Percentiles rank a stretch among this genome's conserved stretches.
Conservation (phyloP, 2,113 vertebrate genomes). For the Ploceus nigricollis region DNA sequence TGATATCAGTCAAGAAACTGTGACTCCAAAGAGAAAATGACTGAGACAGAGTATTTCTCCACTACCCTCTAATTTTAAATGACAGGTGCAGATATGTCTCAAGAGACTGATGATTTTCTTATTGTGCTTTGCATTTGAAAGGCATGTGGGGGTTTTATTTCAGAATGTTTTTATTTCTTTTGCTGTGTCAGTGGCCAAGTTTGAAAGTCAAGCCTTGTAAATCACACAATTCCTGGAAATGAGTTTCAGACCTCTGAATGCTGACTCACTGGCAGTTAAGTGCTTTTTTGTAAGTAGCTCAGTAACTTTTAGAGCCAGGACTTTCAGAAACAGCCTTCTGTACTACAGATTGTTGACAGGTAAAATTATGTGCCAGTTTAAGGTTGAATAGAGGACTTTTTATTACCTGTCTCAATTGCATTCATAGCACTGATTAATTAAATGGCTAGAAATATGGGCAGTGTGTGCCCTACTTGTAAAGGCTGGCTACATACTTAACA, state of each 20-base stretch:
- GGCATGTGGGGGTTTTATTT: background rate
- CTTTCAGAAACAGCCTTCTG: conserved; percentile 37
- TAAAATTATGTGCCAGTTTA: background rate
- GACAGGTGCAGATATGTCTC: background rate
- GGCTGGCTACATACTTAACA: background rate
- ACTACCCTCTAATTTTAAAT: background rate
- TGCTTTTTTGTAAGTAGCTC: background rate
- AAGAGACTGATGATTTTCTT: background rate
- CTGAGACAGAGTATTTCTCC: background rate
- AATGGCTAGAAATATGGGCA: background rate
- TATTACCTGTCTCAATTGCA: background rate
- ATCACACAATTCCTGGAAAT: conserved; percentile 58
- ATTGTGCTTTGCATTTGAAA: background rate
- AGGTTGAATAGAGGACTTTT: background rate
- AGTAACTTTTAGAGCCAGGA: conserved; percentile 17
- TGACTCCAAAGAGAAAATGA: background rate
- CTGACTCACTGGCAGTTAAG: conserved; percentile 55
- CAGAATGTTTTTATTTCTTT: background rate
- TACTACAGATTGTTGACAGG: background rate
- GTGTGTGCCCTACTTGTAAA: background rate
- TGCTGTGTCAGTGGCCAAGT: background rate
- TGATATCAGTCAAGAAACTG: background rate
- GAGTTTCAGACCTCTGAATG: conserved; percentile 39
- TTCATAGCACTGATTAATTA: background rate
- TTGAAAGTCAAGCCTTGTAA: conserved; percentile 37